phyloP scores from a whole-genome alignment of 2,888 invertebrate species.

The Trissolcus brochymenae region DNA sequence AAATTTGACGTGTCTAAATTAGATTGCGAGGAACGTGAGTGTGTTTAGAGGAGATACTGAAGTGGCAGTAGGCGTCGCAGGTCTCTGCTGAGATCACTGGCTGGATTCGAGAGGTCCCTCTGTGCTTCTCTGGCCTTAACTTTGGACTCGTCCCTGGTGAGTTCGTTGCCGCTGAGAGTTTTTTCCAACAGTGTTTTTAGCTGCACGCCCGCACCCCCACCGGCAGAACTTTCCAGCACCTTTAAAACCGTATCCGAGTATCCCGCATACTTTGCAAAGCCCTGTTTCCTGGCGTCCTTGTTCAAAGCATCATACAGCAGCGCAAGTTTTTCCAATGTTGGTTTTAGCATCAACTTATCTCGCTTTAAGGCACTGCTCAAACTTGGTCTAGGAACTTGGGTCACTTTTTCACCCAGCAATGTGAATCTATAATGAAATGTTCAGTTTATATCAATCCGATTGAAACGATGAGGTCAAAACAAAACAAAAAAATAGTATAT shows the following conservation, averaged over 20 bases:
- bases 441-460: too few species aligned
- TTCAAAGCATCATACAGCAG: conserved; percentile 82
- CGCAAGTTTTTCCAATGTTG: conserved; percentile 80
- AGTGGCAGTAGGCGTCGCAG: conserved; percentile 80
- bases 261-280: conserved; percentile 81
- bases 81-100: conserved; percentile 79
- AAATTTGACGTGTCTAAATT: conserved; percentile 1
- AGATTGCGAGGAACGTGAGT: conserved; percentile 6
- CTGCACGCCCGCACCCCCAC: conserved; percentile 80
- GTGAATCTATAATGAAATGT: conserved; percentile 62
- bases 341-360: conserved; percentile 79
- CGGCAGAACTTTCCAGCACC: conserved; percentile 78
- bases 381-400: conserved; percentile 71
- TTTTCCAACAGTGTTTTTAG: conserved; percentile 79
- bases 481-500: not conserved
- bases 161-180: conserved; percentile 80
- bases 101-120: conserved; percentile 79
- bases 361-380: conserved; percentile 73
- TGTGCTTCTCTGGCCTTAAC: conserved; percentile 79
- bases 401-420: conserved; percentile 69
- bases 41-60: conserved; percentile 65
- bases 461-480: too few species aligned
- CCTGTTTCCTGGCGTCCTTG: conserved; percentile 82
- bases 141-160: conserved; percentile 80
- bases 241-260: conserved; percentile 80